Conservation (phyloP, 2,113 vertebrate species). For the Hyaena hyaena region DNA sequence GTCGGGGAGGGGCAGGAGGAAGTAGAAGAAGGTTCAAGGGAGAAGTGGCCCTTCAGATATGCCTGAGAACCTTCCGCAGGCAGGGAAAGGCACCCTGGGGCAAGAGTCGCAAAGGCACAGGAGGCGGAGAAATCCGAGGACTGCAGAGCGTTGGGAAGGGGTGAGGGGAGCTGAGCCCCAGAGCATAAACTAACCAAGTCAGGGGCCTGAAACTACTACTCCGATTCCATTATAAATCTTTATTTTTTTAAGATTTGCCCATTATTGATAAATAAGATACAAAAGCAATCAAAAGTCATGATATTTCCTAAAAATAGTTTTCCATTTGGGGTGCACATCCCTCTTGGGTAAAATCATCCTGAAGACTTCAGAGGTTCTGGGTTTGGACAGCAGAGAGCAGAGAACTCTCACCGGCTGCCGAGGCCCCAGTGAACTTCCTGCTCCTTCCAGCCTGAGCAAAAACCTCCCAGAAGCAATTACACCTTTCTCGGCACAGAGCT, state of each 20-base stretch:
- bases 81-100: not conserved
- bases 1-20: not conserved
- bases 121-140: not conserved
- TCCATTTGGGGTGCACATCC: not conserved
- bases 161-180: rapidly evolving
- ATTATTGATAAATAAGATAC: conserved; percentile 56
- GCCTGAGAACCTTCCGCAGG: not conserved
- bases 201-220: not conserved
- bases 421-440: not conserved
- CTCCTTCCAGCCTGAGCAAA: not conserved
- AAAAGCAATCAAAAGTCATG: conserved; percentile 61
- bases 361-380: not conserved
- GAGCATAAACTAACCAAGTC: not conserved
- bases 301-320: conserved; percentile 54
- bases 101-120: not conserved
- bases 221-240: conserved; percentile 37
- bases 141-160: rapidly evolving
- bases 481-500: not conserved
- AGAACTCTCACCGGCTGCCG: not conserved
- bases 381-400: not conserved
- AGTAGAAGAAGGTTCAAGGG: not conserved
- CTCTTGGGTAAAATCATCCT: not conserved
- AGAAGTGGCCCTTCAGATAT: too few relatives aligned
- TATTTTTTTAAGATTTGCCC: not conserved
- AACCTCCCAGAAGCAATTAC: not conserved